Evolutionary conservation across 2,888 invertebrate species (phyloP), one percentile per base, ranked within the genome.

Genomic region (Mellilla xanthometata): DNA sequence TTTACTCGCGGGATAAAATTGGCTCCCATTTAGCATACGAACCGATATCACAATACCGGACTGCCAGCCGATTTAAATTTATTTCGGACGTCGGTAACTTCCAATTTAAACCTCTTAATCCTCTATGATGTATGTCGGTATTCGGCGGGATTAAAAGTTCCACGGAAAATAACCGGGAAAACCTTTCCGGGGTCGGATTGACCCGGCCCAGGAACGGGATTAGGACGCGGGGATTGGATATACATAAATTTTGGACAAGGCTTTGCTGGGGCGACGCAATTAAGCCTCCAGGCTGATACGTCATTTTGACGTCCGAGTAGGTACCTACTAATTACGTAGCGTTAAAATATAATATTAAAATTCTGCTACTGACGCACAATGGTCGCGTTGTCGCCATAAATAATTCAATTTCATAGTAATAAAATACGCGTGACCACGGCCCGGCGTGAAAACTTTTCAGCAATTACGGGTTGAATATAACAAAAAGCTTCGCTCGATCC

Each of bases 61-160:
- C 75, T 85, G 86, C 87, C 85, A 79, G 76, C 81, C 89, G 89
- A 88, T 89, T 87, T 86, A 87, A 89, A 89, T 89, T 89, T 89
- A 89, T 89, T 87, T 87, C 86, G 86, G 84, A 84, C 89, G 89
- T 87, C 87, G 89, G 89, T 89, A 88, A 89, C 89, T 89, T 89
- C 89, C 89, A 89, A 89, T 89, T 89, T 89, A 89, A 89, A 88
- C 89, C 89, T 88, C 88, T 89, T 89, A 89, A 89, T 89, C 89
- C 89, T 80, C 83, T 87, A 89, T 89, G 89, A 89, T 89, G 87
- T 87, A 89, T 89, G 86, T 85, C 82, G 89, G 89, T 88, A 89
- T 89, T 89, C 87, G 81, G 82, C 77, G 64, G 89, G 89, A 89
- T 89, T 89, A 89, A 89, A 89, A 89, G 89, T 89, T 89, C 86